phyloP scores from a whole-genome alignment of 1,140 invertebrate genomes.

The Scaptomyza graminum region DNA sequence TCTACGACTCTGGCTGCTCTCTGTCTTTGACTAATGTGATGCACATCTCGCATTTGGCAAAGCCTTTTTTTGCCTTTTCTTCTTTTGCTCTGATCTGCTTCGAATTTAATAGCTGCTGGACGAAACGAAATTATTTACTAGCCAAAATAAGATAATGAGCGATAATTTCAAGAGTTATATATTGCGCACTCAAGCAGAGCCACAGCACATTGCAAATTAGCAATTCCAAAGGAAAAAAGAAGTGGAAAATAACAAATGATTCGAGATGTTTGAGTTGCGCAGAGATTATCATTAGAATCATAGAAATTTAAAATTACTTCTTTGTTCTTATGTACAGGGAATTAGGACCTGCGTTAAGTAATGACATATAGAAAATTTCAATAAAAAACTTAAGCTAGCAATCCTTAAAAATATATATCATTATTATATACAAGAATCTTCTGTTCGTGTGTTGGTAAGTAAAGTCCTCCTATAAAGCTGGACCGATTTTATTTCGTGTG shows the following conservation, averaged over 20 bases:
- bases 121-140: constrained; percentile 71
- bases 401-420: too few species aligned
- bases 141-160: constrained; percentile 64
- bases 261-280: constrained; percentile 5
- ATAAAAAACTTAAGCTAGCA: too few species aligned
- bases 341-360: too few species aligned
- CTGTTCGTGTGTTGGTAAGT: too few species aligned
- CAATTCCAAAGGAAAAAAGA: background rate
- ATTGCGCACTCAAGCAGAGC: constrained; percentile 14
- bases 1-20: constrained; percentile 21
- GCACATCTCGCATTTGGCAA: constrained; percentile 13
- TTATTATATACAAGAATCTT: too few species aligned
- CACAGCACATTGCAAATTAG: background rate
- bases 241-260: background rate
- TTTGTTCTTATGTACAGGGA: too few species aligned
- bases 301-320: background rate
- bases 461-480: too few species aligned
- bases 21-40: constrained; percentile 46
- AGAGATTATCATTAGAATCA: constrained; percentile 2
- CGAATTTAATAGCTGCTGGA: constrained; percentile 59
- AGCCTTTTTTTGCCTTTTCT: constrained; percentile 1
- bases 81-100: constrained; percentile 31
- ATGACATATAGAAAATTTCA: too few species aligned
- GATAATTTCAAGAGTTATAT: constrained; percentile 53
- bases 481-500: too few species aligned